These are phyloP conservation scores for Azemiops feae DNA, from an alignment of 2,113 vertebrate genomes.

Conservation along the genomic window DNA sequence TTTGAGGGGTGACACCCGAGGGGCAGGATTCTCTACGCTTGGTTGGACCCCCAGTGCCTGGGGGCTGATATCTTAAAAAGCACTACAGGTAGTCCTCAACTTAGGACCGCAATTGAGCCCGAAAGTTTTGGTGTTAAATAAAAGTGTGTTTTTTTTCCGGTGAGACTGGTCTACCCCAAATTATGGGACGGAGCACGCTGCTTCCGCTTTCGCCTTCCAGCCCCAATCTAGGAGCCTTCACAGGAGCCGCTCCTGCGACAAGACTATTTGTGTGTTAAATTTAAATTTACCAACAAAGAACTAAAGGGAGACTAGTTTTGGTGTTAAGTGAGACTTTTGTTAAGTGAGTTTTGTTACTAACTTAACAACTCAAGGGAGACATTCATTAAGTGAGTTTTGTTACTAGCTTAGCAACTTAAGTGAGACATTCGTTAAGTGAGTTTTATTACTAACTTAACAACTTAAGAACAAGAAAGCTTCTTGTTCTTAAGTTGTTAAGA, in stretches of 20 bases:
- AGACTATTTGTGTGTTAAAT: no score
- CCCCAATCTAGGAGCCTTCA: no score
- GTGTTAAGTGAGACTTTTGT: background rate
- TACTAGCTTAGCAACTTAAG: background rate
- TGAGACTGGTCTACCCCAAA: no score
- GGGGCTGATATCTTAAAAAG: background rate
- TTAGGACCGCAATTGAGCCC: background rate
- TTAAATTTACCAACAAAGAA: no score
- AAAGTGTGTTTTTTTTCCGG: no score
- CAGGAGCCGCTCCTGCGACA: no score
- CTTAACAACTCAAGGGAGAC: no score
- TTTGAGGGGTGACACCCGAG: conserved; percentile 20
- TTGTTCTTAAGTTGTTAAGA: background rate
- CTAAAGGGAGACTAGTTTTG: no score
- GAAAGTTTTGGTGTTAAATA: no score
- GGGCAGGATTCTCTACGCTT: conserved; percentile 14
- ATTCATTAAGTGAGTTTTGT: background rate
- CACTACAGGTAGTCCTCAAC: background rate
- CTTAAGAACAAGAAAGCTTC: no score
- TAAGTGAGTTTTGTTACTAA: background rate
- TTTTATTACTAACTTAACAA: background rate
- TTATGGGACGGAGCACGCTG: no score
- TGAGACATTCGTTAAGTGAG: background rate
- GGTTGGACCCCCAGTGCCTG: background rate
- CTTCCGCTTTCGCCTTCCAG: no score